Percentiles rank a stretch among this genome's conserved stretches.
phyloP scores from a whole-genome alignment of 2,113 vertebrate species.

The Pelusios castaneus region DNA sequence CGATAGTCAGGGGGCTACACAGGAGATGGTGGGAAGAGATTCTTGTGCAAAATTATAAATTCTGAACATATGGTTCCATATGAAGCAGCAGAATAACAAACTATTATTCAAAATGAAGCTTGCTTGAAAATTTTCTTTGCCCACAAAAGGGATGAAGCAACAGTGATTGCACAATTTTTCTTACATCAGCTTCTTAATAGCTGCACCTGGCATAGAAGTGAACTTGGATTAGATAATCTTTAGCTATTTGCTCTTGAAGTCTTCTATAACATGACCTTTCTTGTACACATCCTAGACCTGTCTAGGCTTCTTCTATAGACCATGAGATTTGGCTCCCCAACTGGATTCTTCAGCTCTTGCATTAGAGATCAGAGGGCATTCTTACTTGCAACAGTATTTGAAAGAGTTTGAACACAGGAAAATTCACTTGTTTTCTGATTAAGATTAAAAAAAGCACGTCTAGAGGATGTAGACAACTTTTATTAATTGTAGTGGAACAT shows the following conservation, averaged over 20 bases:
- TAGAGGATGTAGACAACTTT: neutral
- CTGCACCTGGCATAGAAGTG: neutral
- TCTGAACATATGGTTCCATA: neutral
- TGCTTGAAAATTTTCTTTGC: neutral
- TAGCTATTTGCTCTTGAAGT: neutral
- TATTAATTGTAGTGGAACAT: neutral
- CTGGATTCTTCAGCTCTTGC: neutral
- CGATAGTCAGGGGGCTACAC: neutral
- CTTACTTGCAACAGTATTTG: neutral
- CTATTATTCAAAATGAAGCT: neutral
- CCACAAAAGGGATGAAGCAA: neutral
- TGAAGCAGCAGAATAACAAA: neutral
- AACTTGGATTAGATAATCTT: neutral
- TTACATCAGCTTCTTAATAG: neutral
- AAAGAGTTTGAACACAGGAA: neutral
- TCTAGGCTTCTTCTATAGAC: fast-evolving
- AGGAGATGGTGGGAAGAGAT: neutral
- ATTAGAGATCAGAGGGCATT: neutral
- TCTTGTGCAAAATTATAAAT: too few species aligned
- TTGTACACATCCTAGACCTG: neutral
- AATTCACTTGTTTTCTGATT: neutral
- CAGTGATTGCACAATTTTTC: neutral
- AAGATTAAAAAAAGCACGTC: neutral
- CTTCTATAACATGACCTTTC: neutral
- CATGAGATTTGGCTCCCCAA: neutral